Conservation (phyloP, 2,113 vertebrate genomes). For the Myotis brandtii region DNA sequence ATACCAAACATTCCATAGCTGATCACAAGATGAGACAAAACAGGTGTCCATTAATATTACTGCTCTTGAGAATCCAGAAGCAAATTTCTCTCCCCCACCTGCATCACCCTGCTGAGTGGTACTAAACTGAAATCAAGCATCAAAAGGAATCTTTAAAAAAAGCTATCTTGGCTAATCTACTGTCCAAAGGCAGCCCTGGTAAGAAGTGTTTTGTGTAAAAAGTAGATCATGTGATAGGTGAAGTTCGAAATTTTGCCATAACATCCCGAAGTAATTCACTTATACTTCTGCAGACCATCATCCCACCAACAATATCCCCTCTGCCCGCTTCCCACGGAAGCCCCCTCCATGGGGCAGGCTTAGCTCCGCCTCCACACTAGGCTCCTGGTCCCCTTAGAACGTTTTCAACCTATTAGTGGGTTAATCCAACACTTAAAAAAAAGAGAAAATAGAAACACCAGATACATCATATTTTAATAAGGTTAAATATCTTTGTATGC, state of each 20-base stretch:
- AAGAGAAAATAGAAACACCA: neutral
- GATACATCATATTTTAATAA: neutral
- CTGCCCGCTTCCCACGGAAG: neutral
- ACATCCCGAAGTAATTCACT: neutral
- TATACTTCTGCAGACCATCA: neutral
- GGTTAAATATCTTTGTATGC: neutral
- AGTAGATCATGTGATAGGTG: neutral
- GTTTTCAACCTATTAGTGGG: neutral
- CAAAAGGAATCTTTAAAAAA: neutral
- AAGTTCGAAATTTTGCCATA: neutral
- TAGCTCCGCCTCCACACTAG: neutral
- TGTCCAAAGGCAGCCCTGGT: neutral
- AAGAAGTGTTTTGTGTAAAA: neutral
- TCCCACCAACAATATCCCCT: neutral
- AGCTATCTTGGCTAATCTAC: neutral
- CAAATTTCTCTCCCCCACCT: neutral
- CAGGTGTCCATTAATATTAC: neutral
- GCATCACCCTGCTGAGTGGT: neutral
- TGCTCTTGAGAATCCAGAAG: neutral
- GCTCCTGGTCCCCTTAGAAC: neutral
- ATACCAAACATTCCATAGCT: neutral
- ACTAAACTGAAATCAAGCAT: constrained; percentile 17
- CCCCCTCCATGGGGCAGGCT: neutral
- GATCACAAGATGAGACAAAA: neutral
- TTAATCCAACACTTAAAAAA: neutral